Conservation (phyloP, 2,888 invertebrate genomes). For the Orthonychiurus folsomi region DNA sequence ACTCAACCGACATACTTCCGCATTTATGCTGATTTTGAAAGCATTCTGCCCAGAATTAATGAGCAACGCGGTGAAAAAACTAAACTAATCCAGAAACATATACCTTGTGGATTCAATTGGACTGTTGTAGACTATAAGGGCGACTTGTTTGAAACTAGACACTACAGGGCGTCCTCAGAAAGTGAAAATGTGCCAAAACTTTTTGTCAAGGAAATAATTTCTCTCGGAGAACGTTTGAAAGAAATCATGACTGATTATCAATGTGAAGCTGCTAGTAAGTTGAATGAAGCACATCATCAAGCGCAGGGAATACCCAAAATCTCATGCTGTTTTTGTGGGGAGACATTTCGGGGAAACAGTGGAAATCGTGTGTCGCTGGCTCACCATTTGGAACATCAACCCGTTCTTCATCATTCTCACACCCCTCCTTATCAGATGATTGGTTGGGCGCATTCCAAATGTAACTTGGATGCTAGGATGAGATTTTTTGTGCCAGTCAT, state of each 20-base stretch:
- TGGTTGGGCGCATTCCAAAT: too few species aligned
- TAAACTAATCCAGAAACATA: neutral
- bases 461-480: too few species aligned
- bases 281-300: too few species aligned
- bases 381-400: too few species aligned
- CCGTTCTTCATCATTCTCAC: too few species aligned
- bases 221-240: neutral
- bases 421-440: too few species aligned
- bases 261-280: too few species aligned
- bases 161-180: neutral
- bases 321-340: too few species aligned
- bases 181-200: neutral
- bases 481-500: too few species aligned
- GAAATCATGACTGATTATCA: neutral
- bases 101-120: neutral
- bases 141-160: neutral
- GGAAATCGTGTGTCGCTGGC: too few species aligned
- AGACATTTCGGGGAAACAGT: too few species aligned
- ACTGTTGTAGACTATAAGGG: neutral
- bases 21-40: conserved; percentile 10
- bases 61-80: neutral
- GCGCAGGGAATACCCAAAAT: too few species aligned
- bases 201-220: neutral
- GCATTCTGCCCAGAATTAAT: neutral
- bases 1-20: neutral